Evolutionary conservation across 2,888 invertebrate species (phyloP), one percentile per base, ranked within the genome.

Genomic region (Pheosia gnoma): DNA sequence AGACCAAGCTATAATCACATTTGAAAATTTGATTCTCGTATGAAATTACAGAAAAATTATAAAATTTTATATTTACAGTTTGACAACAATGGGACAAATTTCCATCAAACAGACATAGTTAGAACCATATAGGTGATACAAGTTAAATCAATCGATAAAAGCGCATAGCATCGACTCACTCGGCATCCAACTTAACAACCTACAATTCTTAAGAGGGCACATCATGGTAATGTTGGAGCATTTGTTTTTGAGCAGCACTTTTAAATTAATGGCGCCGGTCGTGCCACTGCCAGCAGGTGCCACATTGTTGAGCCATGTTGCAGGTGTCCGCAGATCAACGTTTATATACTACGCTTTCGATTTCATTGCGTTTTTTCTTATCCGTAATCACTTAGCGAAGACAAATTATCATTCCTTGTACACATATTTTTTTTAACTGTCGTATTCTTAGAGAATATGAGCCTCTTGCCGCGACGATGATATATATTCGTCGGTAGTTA

Each of bases 341-440:
- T 57, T 58, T 65, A 62, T 51, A 58, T 60, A 59, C 57, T 25
- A 65, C 57, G 68, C 80, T 79, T 80, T 81, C 78, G 65, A 67
- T 78, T 80, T 78, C 75, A 72, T 74, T 65, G 57, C 59, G 60
- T 77, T 77, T 79, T 76, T 79, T 71, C 61, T 66, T 61, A 60
- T 58, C 57, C 41, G 55, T 61, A 61, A 70, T 69, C 62, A 70
- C 62, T 70, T 60, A 71, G 49, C 37, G 60, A 66, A 65, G 63
- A 77, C 70, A 74, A 75, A 79, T 75, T 72, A 76, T 62, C 65
- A 68, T 51, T 63, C 62, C 58, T 61, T 72, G 63, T 63, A 72
- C 3, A 65, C 25, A 47, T 56, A 71, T 61, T 72, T 66, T 66
- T 57, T 51, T 25, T 8, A 3, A 51, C 25, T 51, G 25, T 25